phyloP scores from a whole-genome alignment of 2,797 vertebrate species.

The Threskiornis aethiopicus region DNA sequence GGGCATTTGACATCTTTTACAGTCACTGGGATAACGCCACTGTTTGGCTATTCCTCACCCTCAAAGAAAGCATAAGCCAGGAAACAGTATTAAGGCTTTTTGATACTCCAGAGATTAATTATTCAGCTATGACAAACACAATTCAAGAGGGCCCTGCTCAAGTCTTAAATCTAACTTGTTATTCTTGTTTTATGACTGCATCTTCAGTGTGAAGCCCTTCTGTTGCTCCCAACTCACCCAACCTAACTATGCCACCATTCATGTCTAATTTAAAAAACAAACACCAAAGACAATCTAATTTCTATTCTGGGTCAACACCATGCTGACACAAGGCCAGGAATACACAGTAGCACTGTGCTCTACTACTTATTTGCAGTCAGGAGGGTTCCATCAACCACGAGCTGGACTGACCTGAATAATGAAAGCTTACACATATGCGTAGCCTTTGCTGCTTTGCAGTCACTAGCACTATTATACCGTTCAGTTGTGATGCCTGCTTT shows the following conservation, averaged over 20 bases:
- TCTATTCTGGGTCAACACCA: slow-evolving; percentile 33
- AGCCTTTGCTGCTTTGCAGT: background rate
- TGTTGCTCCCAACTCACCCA: background rate
- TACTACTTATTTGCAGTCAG: slow-evolving; percentile 63
- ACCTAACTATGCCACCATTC: background rate
- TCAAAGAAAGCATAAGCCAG: background rate
- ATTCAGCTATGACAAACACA: background rate
- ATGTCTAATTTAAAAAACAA: background rate
- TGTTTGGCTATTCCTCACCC: background rate
- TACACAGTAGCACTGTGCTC: slow-evolving; percentile 53
- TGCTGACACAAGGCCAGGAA: background rate
- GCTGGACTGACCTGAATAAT: slow-evolving; percentile 51
- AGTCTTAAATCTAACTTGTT: background rate
- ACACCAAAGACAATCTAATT: slow-evolving; percentile 4
- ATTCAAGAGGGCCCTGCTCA: background rate
- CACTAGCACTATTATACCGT: background rate
- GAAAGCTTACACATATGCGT: background rate
- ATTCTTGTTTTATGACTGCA: background rate
- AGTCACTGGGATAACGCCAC: background rate
- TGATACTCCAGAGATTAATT: background rate
- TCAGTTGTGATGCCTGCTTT: background rate
- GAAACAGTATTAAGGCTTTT: background rate
- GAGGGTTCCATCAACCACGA: background rate
- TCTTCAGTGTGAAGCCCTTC: background rate
- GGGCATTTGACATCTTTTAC: background rate